phyloP scores from a whole-genome alignment of 2,797 vertebrate species.

The Tiaroga cobitis region DNA sequence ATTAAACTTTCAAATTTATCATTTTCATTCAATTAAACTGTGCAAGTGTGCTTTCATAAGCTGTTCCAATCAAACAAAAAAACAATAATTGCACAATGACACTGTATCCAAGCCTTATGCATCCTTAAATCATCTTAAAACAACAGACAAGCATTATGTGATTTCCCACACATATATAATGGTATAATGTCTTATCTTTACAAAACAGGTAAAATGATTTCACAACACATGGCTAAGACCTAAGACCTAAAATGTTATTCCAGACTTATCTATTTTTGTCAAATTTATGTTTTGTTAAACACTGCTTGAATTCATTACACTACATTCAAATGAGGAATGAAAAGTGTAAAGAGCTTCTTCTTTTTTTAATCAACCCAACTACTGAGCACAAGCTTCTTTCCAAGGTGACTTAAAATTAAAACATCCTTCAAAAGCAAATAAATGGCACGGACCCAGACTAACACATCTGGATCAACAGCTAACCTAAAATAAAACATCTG shows the following conservation, averaged over 20 bases:
- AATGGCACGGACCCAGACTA: conserved; percentile 19
- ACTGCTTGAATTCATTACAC: not conserved
- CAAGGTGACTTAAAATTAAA: conserved; percentile 34
- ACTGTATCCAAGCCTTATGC: not conserved
- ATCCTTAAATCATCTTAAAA: not conserved
- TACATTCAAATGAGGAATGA: not conserved
- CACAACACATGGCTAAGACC: not conserved
- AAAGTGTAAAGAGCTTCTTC: not conserved
- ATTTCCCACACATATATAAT: not conserved
- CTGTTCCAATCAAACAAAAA: not conserved
- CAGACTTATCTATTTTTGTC: not conserved
- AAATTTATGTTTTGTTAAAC: not conserved
- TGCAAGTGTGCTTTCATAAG: not conserved
- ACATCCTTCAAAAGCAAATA: not conserved
- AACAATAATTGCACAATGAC: not conserved
- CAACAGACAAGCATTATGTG: not conserved
- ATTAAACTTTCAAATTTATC: not conserved
- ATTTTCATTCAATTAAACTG: not conserved
- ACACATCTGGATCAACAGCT: conserved; percentile 59
- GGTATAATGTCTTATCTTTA: conserved; percentile 10
- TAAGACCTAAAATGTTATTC: not conserved
- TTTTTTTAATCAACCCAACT: conserved; percentile 1
- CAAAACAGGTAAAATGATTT: conserved; percentile 1
- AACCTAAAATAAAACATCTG: conserved; percentile 58
- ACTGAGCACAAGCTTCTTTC: not conserved